Conservation (phyloP, 2,113 vertebrate species). For the Reinhardtius hippoglossoides region DNA sequence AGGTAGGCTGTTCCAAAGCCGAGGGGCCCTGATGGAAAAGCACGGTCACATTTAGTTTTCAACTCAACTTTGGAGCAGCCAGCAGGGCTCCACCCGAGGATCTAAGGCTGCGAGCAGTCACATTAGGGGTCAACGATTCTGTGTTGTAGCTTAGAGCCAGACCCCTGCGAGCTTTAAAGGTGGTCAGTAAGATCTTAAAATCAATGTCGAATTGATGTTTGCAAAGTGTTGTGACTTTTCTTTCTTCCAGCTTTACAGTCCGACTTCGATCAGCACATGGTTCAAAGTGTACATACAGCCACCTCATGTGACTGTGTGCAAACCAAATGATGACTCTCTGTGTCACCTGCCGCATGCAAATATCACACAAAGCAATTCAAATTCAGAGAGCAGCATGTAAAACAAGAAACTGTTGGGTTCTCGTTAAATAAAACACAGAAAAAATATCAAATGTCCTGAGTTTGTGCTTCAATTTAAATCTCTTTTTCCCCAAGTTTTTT, state of each 20-base stretch:
- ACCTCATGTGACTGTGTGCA: constrained; percentile 18
- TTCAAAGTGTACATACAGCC: neutral
- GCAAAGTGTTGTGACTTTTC: neutral
- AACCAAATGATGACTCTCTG: constrained; percentile 49
- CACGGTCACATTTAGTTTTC: no score
- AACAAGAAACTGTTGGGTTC: neutral
- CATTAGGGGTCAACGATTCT: no score
- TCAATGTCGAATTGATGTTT: neutral
- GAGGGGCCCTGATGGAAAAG: no score
- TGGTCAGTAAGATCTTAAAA: neutral
- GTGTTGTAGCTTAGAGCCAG: no score
- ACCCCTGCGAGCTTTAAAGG: no score
- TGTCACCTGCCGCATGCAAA: constrained; percentile 71
- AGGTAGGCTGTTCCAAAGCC: no score
- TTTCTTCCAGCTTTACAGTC: neutral
- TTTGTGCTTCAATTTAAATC: neutral
- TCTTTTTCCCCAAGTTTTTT: no score
- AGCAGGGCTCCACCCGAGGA: no score
- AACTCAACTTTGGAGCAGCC: no score
- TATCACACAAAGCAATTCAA: constrained; percentile 68
- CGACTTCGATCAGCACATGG: neutral
- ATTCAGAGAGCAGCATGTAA: constrained; percentile 31
- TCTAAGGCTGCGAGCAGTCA: no score
- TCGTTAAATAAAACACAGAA: neutral
- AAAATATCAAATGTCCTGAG: neutral